phyloP scores from a whole-genome alignment of 1,140 invertebrate genomes.

The Adoxophyes honmai region DNA sequence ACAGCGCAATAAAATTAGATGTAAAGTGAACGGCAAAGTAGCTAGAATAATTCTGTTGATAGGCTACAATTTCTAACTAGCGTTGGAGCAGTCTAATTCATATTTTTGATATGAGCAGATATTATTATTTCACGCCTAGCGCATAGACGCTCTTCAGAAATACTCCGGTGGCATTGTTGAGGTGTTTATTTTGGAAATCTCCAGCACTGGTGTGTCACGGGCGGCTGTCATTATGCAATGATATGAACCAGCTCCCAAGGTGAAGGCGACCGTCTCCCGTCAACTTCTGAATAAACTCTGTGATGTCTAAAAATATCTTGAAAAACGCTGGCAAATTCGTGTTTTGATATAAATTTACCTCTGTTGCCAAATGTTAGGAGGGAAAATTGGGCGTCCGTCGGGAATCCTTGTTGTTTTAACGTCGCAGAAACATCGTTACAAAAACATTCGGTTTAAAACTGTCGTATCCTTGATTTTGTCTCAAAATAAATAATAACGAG shows the following conservation, averaged over 20 bases:
- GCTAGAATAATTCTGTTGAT: too few species aligned
- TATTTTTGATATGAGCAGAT: too few species aligned
- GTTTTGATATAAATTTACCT: constrained; percentile 16
- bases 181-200: constrained; percentile 62
- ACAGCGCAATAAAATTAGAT: constrained; percentile 9
- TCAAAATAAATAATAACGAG: neutral
- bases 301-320: constrained; percentile 57
- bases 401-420: neutral
- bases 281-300: constrained; percentile 55
- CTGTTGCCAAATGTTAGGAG: constrained; percentile 10
- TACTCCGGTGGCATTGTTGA: constrained; percentile 43
- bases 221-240: constrained; percentile 48
- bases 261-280: constrained; percentile 64
- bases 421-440: neutral
- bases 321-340: constrained; percentile 5
- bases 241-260: constrained; percentile 63
- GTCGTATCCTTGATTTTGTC: neutral
- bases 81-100: too few species aligned
- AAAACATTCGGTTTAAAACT: neutral
- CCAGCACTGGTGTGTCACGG: constrained; percentile 50
- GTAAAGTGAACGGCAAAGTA: too few species aligned
- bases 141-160: neutral
- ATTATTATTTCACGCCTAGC: too few species aligned
- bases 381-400: neutral
- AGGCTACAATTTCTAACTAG: too few species aligned